Conservation (phyloP, 2,113 vertebrate species). For the Pantherophis guttatus region DNA sequence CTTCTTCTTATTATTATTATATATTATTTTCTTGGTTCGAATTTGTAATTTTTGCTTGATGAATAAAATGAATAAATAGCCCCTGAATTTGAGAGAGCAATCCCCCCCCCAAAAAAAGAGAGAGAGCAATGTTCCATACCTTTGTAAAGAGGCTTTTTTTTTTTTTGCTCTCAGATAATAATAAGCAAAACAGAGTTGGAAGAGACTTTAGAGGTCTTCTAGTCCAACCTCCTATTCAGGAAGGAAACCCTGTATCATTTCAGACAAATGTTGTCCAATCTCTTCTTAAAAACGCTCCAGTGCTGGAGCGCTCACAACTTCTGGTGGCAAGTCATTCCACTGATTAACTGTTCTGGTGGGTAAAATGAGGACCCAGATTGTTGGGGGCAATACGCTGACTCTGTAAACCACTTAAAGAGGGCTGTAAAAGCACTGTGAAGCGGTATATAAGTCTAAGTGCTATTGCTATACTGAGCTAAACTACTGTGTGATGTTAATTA, state of each 20-base stretch:
- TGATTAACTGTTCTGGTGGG: too few relatives aligned
- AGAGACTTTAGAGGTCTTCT: not conserved
- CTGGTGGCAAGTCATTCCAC: too few relatives aligned
- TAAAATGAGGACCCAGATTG: too few relatives aligned
- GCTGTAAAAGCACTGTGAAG: too few relatives aligned
- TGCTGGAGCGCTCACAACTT: not conserved
- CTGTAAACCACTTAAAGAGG: too few relatives aligned
- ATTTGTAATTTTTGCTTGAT: not conserved
- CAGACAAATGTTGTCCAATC: not conserved
- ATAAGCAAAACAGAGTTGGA: not conserved
- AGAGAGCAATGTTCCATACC: not conserved
- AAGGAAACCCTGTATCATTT: not conserved
- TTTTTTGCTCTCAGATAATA: not conserved
- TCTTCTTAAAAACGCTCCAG: not conserved
- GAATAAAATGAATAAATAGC: not conserved
- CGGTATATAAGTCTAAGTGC: too few relatives aligned
- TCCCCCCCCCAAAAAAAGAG: not conserved
- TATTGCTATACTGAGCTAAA: not conserved
- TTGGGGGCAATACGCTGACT: too few relatives aligned
- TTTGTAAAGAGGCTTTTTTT: not conserved
- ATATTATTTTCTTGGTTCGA: not conserved
- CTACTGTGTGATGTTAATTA: not conserved
- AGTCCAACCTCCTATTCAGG: not conserved
- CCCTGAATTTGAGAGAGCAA: not conserved
- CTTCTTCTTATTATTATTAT: too few relatives aligned